phyloP scores from a whole-genome alignment of 2,888 invertebrate species.

The Nesidiocoris tenuis region DNA sequence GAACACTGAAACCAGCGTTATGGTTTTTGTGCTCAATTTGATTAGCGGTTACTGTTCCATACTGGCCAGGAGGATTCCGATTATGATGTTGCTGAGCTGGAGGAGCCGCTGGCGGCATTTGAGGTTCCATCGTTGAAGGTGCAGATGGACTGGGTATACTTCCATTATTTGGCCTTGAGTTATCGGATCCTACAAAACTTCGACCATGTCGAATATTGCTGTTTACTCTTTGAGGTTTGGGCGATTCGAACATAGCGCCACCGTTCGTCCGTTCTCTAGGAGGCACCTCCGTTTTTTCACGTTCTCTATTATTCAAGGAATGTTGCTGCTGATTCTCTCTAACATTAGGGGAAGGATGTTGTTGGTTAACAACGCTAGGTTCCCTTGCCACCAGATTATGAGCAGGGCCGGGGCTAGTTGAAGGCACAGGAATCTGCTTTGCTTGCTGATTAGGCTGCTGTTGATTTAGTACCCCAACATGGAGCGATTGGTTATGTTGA shows the following conservation, averaged over 20 bases:
- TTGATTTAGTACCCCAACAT: too few species aligned
- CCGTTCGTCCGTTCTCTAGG: not conserved
- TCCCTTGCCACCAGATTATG: not conserved
- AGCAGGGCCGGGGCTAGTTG: not conserved
- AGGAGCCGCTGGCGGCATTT: not conserved
- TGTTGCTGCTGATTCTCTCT: not conserved
- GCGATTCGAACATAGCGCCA: slow-evolving; percentile 19
- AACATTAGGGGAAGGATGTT: not conserved
- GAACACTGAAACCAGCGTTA: slow-evolving; percentile 5
- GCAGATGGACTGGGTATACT: slow-evolving; percentile 21
- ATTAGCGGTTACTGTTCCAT: not conserved
- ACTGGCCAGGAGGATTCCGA: slow-evolving; percentile 2
- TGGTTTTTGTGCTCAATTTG: slow-evolving; percentile 22
- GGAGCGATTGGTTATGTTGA: too few species aligned
- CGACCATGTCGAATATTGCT: slow-evolving; percentile 11
- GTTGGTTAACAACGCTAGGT: not conserved
- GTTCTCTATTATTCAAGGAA: not conserved
- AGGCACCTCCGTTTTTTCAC: not conserved
- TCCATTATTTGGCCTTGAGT: slow-evolving; percentile 19
- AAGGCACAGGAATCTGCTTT: not conserved
- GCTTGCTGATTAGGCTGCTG: slow-evolving; percentile 1
- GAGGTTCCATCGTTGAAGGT: not conserved
- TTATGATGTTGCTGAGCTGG: slow-evolving; percentile 14
- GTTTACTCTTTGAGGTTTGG: slow-evolving; percentile 28
- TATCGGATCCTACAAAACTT: slow-evolving; percentile 17